These are phyloP conservation scores for Muscicapa adusta DNA, from an alignment of 2,113 vertebrate genomes.

Conservation along the genomic window DNA sequence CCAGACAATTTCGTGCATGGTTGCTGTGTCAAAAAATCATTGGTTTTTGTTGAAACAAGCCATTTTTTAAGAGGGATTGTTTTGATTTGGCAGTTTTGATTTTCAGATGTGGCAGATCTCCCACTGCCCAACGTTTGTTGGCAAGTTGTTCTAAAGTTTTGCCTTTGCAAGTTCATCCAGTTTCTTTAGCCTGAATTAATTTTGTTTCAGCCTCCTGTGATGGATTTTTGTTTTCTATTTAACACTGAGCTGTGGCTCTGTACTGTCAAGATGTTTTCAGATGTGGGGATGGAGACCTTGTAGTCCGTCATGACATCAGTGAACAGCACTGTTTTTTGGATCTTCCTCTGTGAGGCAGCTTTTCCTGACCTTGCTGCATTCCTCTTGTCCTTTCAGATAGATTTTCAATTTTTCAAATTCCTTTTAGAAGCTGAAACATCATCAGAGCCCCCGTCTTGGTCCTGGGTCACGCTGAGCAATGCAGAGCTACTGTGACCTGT, in stretches of 20 bases:
- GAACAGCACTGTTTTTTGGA: background rate
- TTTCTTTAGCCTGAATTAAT: background rate
- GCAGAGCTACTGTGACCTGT: accelerated
- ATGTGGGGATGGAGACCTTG: background rate
- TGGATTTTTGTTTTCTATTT: background rate
- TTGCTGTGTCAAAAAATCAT: background rate
- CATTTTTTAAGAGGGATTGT: background rate
- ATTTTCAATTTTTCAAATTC: background rate
- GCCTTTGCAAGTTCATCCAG: background rate
- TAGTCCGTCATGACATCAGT: background rate
- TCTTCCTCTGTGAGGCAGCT: background rate
- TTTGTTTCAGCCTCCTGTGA: background rate
- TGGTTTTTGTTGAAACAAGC: constrained; percentile 1
- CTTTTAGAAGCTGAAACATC: background rate
- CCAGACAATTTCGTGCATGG: constrained; percentile 20
- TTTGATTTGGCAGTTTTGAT: constrained; percentile 28
- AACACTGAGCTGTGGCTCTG: background rate
- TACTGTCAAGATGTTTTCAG: background rate
- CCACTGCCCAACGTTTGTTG: background rate
- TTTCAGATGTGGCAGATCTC: background rate
- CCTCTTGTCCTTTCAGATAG: background rate
- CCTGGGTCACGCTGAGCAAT: accelerated
- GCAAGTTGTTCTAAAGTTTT: constrained; percentile 7
- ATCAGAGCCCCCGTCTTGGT: background rate
- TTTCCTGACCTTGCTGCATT: background rate